Evolutionary conservation across 2,888 invertebrate species (phyloP), one percentile per base, ranked within the genome.

Genomic region (Andrena fulva): DNA sequence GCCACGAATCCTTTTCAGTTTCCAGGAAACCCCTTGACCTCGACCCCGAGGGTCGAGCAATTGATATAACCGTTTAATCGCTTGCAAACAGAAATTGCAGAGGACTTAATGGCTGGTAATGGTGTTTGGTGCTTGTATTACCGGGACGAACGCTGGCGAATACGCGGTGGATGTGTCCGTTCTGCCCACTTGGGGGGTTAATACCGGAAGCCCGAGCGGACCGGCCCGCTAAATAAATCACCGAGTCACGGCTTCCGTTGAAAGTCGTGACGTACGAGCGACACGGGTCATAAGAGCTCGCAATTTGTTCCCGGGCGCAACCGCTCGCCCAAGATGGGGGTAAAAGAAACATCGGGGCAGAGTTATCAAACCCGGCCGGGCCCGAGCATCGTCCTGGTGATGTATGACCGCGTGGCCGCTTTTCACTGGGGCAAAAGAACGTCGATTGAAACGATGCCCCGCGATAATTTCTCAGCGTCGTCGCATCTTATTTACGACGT

Each of bases 401-500:
- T 75, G 82, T 73, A 80, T 64, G 79, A 73, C 56, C 77, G 72
- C 35, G 68, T 54, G 59, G 74, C 68, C 78, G 85, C 87, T 85
- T 86, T 87, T 71, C 87, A 75, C 77, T 78, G 54, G 16, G 20
- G 71, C 77, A 75, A 74, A 87, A 81, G 77, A 80, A 85, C 29
- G 74, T 67, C 77, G 83, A 85, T 82, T 77, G 87, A 74, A 86
- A 87, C 56, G 87, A 89, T 85, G 87, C 82, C 74, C 20, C 84
- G 87, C 85, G 89, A 89, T 89, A 89, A 90, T 89, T 87, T 89
- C 79, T 86, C 85, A 68, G 82, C 80, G 87, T 86, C 85, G 80
- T 84, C 89, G 86, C 86, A 80, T 87, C 88, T 91, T 92, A 92
- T 91, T 91, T 90, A 91, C 90, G 84, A 87, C 85, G 87, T 85